Evolutionary conservation across 2,888 invertebrate genomes (phyloP).

Genomic region (Antheraea assamensis): DNA sequence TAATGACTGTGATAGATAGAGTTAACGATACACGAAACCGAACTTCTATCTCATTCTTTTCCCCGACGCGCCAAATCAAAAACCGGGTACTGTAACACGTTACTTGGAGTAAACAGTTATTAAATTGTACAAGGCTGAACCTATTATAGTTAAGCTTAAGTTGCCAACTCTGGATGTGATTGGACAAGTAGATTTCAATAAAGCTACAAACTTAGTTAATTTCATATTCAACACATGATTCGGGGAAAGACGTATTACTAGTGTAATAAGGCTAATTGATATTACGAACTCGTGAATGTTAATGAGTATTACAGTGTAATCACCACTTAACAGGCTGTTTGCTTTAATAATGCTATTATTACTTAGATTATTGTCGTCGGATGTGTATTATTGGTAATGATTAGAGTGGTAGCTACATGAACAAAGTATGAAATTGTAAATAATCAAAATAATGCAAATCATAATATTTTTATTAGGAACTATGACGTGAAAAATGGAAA

Average conservation of each 20-base stretch:
- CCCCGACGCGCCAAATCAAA: too few relatives aligned
- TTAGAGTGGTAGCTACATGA: not conserved
- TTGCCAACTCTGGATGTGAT: not conserved
- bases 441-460: not conserved
- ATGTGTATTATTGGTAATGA: not conserved
- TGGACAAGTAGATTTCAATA: not conserved
- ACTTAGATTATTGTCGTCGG: conserved; percentile 11
- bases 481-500: not conserved
- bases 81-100: too few relatives aligned
- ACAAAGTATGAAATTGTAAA: not conserved
- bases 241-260: conserved; percentile 13
- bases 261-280: conserved; percentile 19
- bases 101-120: too few relatives aligned
- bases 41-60: too few relatives aligned
- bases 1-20: too few relatives aligned
- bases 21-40: too few relatives aligned
- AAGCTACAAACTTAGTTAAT: conserved; percentile 2
- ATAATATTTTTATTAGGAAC: not conserved
- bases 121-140: too few relatives aligned
- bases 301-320: conserved; percentile 20
- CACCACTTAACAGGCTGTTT: conserved; percentile 17
- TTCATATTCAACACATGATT: conserved; percentile 10
- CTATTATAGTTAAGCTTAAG: too few relatives aligned
- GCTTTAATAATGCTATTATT: conserved; percentile 11
- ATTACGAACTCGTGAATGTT: conserved; percentile 15